Evolutionary conservation across 2,888 invertebrate genomes (phyloP).

Genomic region (Galeopsomyia nigrocyanea): DNA sequence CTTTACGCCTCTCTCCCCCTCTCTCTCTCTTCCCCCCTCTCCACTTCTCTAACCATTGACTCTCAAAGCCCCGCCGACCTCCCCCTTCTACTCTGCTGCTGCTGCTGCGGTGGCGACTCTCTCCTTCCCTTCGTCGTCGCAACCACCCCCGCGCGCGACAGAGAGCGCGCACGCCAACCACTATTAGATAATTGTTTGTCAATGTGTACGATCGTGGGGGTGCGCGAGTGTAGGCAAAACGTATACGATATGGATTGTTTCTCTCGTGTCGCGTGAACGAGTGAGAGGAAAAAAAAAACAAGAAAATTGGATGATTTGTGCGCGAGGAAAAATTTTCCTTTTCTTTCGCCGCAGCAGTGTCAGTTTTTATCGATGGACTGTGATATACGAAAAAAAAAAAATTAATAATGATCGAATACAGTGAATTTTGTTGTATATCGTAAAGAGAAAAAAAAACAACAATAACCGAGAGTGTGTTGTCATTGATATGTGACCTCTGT

Average conservation of each 20-base stretch:
- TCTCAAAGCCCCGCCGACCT: neutral
- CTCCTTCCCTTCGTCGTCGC: neutral
- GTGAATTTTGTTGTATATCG: too few relatives aligned
- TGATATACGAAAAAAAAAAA: slow-evolving; percentile 14
- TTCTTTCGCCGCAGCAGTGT: too few relatives aligned
- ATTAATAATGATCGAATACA: neutral
- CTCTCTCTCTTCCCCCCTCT: neutral
- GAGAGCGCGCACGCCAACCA: neutral
- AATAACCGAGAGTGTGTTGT: too few relatives aligned
- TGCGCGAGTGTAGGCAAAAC: neutral
- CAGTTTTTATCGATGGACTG: slow-evolving; percentile 9
- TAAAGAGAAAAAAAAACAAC: too few relatives aligned
- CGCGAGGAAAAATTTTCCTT: too few relatives aligned
- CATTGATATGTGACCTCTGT: too few relatives aligned
- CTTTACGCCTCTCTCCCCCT: slow-evolving; percentile 28
- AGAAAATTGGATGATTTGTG: too few relatives aligned
- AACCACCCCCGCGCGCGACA: neutral
- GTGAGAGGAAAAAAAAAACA: too few relatives aligned
- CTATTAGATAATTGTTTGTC: neutral
- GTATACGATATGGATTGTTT: too few relatives aligned
- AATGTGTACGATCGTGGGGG: neutral
- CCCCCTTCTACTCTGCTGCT: neutral
- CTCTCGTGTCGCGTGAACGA: too few relatives aligned
- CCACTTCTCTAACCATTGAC: too few relatives aligned
- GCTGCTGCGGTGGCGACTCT: neutral